These are phyloP conservation scores for Tauraco hartlaubi DNA, from an alignment of 2,797 vertebrate species.

Conservation along the genomic window DNA sequence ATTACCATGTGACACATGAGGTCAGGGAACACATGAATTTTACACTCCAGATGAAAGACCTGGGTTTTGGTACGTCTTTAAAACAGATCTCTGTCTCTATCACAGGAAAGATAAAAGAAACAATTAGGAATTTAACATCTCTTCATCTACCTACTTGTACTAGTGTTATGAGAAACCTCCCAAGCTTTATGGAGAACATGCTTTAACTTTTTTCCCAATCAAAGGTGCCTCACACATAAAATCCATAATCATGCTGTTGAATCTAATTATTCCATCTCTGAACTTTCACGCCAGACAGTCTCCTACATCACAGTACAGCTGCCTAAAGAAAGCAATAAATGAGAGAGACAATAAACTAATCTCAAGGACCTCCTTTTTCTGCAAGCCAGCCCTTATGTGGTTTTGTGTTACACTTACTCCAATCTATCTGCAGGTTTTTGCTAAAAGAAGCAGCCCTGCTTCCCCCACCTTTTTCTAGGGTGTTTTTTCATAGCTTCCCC, in stretches of 20 bases:
- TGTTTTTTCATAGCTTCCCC: not conserved
- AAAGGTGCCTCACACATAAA: slow-evolving; percentile 38
- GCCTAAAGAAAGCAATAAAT: slow-evolving; percentile 37
- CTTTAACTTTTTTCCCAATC: slow-evolving; percentile 39
- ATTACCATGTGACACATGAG: slow-evolving; percentile 63
- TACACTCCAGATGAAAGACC: slow-evolving; percentile 68
- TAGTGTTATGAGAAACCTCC: slow-evolving; percentile 53
- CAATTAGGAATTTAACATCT: slow-evolving; percentile 57
- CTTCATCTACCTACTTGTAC: slow-evolving; percentile 57
- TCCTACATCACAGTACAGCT: slow-evolving; percentile 8
- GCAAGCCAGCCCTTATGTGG: not conserved
- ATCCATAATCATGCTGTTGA: slow-evolving; percentile 5
- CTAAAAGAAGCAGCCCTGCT: not conserved
- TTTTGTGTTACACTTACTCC: not conserved
- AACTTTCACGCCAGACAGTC: slow-evolving; percentile 24
- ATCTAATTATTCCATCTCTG: slow-evolving; percentile 34
- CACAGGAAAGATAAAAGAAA: slow-evolving; percentile 64
- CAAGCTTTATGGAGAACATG: slow-evolving; percentile 36
- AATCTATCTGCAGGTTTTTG: not conserved
- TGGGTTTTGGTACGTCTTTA: slow-evolving; percentile 47
- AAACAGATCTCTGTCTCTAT: slow-evolving; percentile 54
- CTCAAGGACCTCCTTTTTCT: slow-evolving; percentile 17
- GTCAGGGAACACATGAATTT: slow-evolving; percentile 74
- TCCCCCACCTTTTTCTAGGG: not conserved
- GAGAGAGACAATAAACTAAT: slow-evolving; percentile 15